These are phyloP conservation scores for Myiagra hebetior DNA, from an alignment of 2,113 vertebrate species.

Conservation along the genomic window DNA sequence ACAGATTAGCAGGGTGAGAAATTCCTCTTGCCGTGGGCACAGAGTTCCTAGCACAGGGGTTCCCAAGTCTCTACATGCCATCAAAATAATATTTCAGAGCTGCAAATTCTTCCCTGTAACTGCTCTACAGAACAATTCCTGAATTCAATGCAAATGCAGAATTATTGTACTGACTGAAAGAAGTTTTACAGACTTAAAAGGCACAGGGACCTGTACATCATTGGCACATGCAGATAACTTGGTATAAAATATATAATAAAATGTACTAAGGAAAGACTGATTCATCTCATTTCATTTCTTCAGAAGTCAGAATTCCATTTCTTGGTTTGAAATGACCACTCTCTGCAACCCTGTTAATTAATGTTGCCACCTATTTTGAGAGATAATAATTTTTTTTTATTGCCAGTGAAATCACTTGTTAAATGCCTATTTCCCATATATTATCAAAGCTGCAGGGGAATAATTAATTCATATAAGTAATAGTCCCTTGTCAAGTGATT, in stretches of 20 bases:
- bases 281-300: not conserved
- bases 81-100: not conserved
- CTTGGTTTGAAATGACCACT: not conserved
- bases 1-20: not conserved
- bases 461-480: not conserved
- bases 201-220: not conserved
- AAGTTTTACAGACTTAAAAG: not conserved
- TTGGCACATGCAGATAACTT: not conserved
- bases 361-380: not conserved
- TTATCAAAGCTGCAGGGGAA: not conserved
- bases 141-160: not conserved
- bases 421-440: constrained; percentile 20
- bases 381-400: not conserved
- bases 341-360: not conserved
- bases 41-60: not conserved
- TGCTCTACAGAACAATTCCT: not conserved
- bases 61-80: not conserved
- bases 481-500: constrained; percentile 11
- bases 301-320: not conserved
- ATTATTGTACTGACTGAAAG: not conserved
- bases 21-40: not conserved
- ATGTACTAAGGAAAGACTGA: not conserved
- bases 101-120: not conserved
- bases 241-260: not conserved
- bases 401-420: not conserved